Evolutionary conservation across 2,888 invertebrate genomes (phyloP).

Genomic region (Noctuana brunneofusca): DNA sequence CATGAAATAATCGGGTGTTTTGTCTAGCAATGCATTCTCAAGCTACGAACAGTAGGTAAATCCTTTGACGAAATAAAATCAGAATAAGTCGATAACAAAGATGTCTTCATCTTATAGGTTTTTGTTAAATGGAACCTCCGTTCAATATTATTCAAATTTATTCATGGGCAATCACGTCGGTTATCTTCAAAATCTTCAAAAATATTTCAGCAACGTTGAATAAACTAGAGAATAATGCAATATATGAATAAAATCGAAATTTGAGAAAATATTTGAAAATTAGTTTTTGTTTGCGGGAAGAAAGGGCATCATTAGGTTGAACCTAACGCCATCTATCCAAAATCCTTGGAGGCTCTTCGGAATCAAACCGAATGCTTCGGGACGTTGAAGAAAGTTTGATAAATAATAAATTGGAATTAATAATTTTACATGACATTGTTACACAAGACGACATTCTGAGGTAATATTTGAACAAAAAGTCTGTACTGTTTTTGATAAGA

Average conservation of each 20-base stretch:
- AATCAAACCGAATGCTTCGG: slow-evolving; percentile 73
- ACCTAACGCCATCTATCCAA: slow-evolving; percentile 80
- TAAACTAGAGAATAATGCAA: background rate
- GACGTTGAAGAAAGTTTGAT: slow-evolving; percentile 52
- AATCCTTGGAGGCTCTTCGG: slow-evolving; percentile 78
- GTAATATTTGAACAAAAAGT: background rate
- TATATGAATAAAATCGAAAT: slow-evolving; percentile 6
- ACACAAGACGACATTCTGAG: background rate
- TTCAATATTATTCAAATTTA: slow-evolving; percentile 55
- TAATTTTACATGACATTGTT: background rate
- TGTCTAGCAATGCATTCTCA: too few relatives aligned
- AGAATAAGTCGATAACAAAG: background rate
- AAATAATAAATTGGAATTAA: background rate
- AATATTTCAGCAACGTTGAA: slow-evolving; percentile 1
- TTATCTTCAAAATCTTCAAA: slow-evolving; percentile 18
- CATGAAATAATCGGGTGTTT: too few relatives aligned
- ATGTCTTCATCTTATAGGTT: slow-evolving; percentile 36
- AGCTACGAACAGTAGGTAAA: too few relatives aligned
- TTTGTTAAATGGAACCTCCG: slow-evolving; percentile 33
- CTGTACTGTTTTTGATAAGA: too few relatives aligned
- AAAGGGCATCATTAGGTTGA: slow-evolving; percentile 63
- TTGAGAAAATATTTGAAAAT: slow-evolving; percentile 23
- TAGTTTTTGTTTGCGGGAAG: slow-evolving; percentile 46
- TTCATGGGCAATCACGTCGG: slow-evolving; percentile 49
- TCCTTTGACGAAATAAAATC: too few relatives aligned